Base-by-base conservation (phyloP, 2,797 vertebrate species). In the Orestias chungarensis region DNA sequence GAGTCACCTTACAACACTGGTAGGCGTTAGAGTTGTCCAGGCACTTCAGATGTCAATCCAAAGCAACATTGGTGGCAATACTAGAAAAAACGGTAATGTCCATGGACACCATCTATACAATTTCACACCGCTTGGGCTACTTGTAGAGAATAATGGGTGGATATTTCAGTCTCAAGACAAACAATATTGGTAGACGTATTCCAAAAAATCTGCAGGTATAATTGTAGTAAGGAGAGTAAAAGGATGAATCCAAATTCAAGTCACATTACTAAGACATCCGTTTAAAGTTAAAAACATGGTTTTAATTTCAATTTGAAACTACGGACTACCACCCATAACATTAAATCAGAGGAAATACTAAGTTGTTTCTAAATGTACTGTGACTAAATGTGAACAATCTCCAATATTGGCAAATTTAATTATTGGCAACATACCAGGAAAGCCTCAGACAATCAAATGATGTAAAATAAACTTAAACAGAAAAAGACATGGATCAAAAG, bases 401-500 rank as follows among this genome's bases (percentile, higher is more conserved):
- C 57, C 12, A 61, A 10, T 38, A n/a, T n/a, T 14, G 11, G 9
- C 57, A 38, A 38, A 35, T 31, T 38, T n/a, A 40, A 61, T 40
- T 1, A 75, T 68, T 74, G 49, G 74, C 3, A 14, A 61, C 71
- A 73, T 1, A 33, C n/a, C 71, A 76, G 46, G 66, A 61, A 68
- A 73, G 62, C 66, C 67, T 72, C 70, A 52, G 52, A 38, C 73
- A 77, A 35, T 54, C 18, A 17, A 59, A 33, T 35, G 10, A 8
- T 20, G 17, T 23, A 52, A 68, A 87, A 83, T 87, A 88, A 85
- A 80, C 79, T 35, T 54, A 43, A 65, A 18, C 27, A 38, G 40
- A 67, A 76, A 86, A 76, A 76, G 52, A 80, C 84, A 89, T 27
- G 61, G 71, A 86, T 75, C 66, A 57, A 52, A 65, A 71, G 66